phyloP scores from a whole-genome alignment of 2,888 invertebrate genomes.

The Melinopterus prodromus region DNA sequence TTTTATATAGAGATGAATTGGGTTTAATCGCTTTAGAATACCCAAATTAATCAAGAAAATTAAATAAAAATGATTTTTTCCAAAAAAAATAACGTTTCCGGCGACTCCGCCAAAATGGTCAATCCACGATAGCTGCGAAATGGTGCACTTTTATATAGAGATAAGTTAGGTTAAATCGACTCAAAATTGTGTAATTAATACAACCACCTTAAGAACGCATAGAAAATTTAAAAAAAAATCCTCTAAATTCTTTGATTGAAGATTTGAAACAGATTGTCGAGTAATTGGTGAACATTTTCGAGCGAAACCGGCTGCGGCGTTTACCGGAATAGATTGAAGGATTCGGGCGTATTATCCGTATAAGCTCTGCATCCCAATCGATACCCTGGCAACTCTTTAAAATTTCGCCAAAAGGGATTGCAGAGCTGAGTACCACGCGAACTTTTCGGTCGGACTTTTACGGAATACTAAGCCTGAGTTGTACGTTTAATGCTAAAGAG shows the following conservation, averaged over 20 bases:
- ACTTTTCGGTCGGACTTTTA: neutral
- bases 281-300: neutral
- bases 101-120: too few relatives aligned
- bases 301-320: neutral
- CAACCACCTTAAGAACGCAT: too few relatives aligned
- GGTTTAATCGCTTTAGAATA: too few relatives aligned
- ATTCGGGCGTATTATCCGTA: neutral
- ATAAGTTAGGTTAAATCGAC: too few relatives aligned
- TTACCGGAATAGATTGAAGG: neutral
- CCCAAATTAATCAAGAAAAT: too few relatives aligned
- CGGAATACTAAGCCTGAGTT: neutral
- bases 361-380: neutral
- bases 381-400: neutral
- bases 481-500: neutral
- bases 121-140: too few relatives aligned
- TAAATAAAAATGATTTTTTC: too few relatives aligned
- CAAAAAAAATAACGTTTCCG: too few relatives aligned
- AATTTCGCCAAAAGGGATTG: neutral
- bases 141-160: too few relatives aligned
- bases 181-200: too few relatives aligned
- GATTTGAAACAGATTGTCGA: neutral
- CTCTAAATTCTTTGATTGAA: neutral
- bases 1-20: too few relatives aligned
- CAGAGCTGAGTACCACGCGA: neutral
- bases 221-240: neutral